Base-by-base conservation (phyloP, 2,888 invertebrate genomes). In the Heliconius hortense region DNA sequence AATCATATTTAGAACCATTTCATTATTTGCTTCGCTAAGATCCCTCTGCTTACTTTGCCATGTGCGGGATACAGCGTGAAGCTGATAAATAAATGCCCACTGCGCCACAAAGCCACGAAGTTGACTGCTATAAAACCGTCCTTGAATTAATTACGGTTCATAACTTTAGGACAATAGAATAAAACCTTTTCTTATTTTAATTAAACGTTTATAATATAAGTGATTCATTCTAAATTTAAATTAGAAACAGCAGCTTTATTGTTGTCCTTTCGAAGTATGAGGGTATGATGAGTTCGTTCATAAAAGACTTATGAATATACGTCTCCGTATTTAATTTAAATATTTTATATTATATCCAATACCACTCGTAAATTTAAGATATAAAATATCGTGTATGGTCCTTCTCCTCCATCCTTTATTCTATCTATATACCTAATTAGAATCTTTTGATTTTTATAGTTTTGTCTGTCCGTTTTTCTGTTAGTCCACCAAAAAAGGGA, bases 151-250 rank as follows among this genome's bases (percentile, higher is more conserved):
- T n/a, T 56, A 10, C 56, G 60, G 15, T 60, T 60, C 26, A 26
- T 18, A 56, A 60, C 60, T 60, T 26, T 15, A 15, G 60, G 2
- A 60, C 26, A 60, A 60, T 60, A 60, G 15, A 60, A 60, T 59
- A 60, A 26, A 26, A 60, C 13, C 39, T n/a, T 56, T 56, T n/a
- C 21, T 39, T 13, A 31, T 66, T n/a, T 39, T n/a, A 31, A 39
- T 64, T 64, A 64, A 35, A 39, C 39, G n/a, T n/a, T 31, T 39
- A 66, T 31, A 64, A 64, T 39, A 39, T 31, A 66, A 39, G 21
- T 21, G 24, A 15, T 43, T 68, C 21, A 68, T 68, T 68, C 48
- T 10, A 68, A 68, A 48, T 68, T 48, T 68, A 68, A 68, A 68
- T 48, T 26, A 68, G 48, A 26, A 67, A 68, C 26, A 48, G 43